Evolutionary conservation across 1,140 invertebrate species (phyloP).

Genomic region (Drosophila ficusphila): DNA sequence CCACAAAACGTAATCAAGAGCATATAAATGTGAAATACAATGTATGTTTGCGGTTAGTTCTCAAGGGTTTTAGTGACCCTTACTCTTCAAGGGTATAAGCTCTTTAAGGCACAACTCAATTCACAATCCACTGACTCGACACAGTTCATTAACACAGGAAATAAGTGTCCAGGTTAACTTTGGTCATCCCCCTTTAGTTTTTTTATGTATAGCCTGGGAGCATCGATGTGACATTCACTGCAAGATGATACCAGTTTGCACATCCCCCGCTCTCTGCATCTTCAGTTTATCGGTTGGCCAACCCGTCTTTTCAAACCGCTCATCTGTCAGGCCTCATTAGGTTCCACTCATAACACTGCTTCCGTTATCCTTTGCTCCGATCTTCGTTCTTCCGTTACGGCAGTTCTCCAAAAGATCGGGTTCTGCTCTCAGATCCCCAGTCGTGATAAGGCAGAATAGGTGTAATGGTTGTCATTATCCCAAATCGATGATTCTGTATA

Average conservation of each 20-base stretch:
- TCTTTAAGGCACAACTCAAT: too few species aligned
- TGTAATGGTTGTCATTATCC: too few species aligned
- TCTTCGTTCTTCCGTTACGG: conserved; percentile 46
- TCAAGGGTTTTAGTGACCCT: too few species aligned
- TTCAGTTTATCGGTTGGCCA: conserved; percentile 1
- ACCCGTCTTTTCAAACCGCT: neutral
- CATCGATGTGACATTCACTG: conserved; percentile 19
- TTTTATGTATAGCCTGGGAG: neutral
- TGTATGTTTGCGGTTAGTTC: too few species aligned
- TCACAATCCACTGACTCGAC: neutral
- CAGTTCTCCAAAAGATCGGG: neutral
- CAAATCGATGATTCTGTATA: too few species aligned
- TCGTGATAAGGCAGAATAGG: neutral
- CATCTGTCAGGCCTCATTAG: conserved; percentile 51
- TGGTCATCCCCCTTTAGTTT: conserved; percentile 4
- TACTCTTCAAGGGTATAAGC: too few species aligned
- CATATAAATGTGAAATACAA: too few species aligned
- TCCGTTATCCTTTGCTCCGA: conserved; percentile 39
- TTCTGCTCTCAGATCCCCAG: conserved; percentile 6
- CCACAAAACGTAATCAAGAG: too few species aligned
- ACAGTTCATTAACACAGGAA: conserved; percentile 15
- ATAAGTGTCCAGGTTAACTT: neutral
- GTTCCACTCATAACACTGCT: conserved; percentile 35
- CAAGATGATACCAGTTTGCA: conserved; percentile 24
- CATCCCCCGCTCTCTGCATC: neutral